Conservation (phyloP, 2,113 vertebrate species). For the Capricornis sumatraensis region DNA sequence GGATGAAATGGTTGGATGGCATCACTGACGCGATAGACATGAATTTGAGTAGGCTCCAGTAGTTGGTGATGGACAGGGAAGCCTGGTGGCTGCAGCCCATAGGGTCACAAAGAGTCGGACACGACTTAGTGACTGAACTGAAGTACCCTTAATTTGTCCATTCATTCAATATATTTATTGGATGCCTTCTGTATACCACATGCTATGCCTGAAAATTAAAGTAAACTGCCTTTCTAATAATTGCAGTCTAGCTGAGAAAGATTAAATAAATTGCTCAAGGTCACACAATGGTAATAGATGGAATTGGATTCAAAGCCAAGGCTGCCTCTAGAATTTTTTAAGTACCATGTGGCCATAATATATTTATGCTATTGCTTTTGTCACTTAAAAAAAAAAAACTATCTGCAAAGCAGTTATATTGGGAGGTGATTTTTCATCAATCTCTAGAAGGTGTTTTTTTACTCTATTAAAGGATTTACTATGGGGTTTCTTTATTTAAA, state of each 20-base stretch:
- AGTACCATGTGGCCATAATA: neutral
- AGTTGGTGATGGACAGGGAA: neutral
- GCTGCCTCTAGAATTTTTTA: neutral
- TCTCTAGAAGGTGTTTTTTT: neutral
- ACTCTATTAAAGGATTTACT: neutral
- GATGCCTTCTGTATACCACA: neutral
- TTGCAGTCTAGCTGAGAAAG: neutral
- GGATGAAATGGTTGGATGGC: neutral
- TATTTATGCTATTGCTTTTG: neutral
- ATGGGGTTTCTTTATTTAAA: neutral
- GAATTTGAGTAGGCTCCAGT: neutral
- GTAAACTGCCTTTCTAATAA: neutral
- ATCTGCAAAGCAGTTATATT: neutral
- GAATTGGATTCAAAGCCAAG: neutral
- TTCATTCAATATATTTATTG: neutral
- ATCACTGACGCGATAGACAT: neutral
- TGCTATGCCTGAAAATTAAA: neutral
- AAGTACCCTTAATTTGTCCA: neutral
- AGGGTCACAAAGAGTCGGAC: neutral
- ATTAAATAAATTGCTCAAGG: neutral
- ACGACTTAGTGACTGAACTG: accelerated
- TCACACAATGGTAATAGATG: neutral
- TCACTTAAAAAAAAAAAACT: neutral
- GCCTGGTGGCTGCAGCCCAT: neutral
- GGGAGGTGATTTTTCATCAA: neutral